phyloP scores from a whole-genome alignment of 2,113 vertebrate species.

The Mormyrus iriodes region DNA sequence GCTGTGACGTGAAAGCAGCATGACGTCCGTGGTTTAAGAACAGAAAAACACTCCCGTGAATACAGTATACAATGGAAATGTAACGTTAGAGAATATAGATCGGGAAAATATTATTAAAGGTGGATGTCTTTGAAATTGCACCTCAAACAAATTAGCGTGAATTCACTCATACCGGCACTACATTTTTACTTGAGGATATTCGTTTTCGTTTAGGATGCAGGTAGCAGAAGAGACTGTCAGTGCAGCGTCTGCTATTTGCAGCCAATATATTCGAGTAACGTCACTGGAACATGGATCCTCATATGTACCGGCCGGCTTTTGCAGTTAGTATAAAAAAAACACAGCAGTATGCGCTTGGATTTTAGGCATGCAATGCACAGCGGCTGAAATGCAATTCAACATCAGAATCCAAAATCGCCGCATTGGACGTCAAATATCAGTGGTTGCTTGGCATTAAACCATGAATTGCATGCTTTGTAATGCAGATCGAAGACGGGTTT shows the following conservation, averaged over 20 bases:
- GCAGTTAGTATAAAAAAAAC: not conserved
- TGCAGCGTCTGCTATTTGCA: not conserved
- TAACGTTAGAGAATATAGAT: not conserved
- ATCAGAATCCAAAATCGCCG: not conserved
- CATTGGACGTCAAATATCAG: not conserved
- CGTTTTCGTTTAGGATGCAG: not conserved
- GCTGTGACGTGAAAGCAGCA: not conserved
- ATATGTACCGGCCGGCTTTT: not conserved
- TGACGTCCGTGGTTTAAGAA: not conserved
- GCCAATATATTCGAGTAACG: not conserved
- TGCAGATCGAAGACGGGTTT: not conserved
- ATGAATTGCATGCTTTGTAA: not conserved
- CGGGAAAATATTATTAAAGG: not conserved
- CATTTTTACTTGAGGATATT: not conserved
- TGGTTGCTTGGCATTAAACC: not conserved
- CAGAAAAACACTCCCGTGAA: not conserved
- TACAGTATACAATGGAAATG: not conserved
- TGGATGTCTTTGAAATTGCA: not conserved
- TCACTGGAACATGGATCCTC: not conserved
- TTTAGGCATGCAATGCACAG: not conserved
- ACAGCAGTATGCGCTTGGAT: not conserved
- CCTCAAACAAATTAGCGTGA: not conserved
- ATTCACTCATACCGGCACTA: not conserved
- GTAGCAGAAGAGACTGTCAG: not conserved
- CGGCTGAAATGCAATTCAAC: not conserved